These are phyloP conservation scores for Charanyca ferruginea DNA, from an alignment of 2,888 invertebrate genomes.

Conservation along the genomic window DNA sequence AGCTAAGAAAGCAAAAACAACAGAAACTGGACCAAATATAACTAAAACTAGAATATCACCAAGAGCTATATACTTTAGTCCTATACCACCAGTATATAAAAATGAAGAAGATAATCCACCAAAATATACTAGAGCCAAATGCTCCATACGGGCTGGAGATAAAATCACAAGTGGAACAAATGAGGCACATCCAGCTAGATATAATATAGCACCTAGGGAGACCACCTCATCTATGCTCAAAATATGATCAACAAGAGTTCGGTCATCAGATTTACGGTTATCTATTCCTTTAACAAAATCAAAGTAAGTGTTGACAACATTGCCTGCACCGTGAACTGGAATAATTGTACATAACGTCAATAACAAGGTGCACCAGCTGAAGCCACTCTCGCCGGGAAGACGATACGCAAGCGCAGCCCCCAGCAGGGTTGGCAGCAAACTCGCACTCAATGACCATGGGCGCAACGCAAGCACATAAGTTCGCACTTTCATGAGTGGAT, in stretches of 20 bases:
- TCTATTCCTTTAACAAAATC: constrained; percentile 98
- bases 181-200: constrained; percentile 96
- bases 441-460: constrained; percentile 98
- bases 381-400: constrained; percentile 93
- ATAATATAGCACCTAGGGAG: constrained; percentile 96
- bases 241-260: constrained; percentile 98
- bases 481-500: constrained; percentile 96
- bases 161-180: constrained; percentile 94
- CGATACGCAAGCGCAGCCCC: constrained; percentile 97
- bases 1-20: constrained; percentile 97
- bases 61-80: constrained; percentile 98
- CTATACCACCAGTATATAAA: constrained; percentile 98
- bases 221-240: constrained; percentile 94
- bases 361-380: constrained; percentile 95
- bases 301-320: constrained; percentile 98
- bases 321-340: constrained; percentile 98
- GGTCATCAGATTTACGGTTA: constrained; percentile 97
- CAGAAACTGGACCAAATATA: constrained; percentile 98
- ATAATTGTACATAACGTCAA: constrained; percentile 96
- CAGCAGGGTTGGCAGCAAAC: constrained; percentile 96
- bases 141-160: constrained; percentile 98
- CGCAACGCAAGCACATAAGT: constrained; percentile 97
- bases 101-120: constrained; percentile 98
- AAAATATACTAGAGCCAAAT: constrained; percentile 98
- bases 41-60: constrained; percentile 98